Percentiles rank a stretch among this genome's conserved stretches.
Evolutionary conservation across 37 sponge, comb jelly and placozoan species (phyloP).

Genomic region (Cliona cf. orientalis): DNA sequence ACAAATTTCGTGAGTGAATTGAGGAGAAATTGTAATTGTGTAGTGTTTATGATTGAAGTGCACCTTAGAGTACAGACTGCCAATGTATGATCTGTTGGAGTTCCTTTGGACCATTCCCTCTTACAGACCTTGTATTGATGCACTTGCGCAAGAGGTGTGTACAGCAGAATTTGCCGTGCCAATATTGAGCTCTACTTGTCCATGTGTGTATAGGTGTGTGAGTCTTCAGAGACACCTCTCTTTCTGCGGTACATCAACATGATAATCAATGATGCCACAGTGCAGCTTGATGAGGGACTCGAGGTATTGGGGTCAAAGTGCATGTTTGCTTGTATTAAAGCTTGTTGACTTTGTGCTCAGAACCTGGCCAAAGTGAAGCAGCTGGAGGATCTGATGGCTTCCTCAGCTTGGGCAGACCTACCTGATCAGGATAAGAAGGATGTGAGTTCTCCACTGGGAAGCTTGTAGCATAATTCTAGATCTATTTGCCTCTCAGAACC

Average conservation of each 20-base stretch:
- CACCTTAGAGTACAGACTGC: constrained; percentile 72
- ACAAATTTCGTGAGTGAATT: constrained; percentile 78
- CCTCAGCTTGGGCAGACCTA: constrained; percentile 60
- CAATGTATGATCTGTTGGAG: constrained; percentile 85
- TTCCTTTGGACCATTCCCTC: constrained; percentile 69
- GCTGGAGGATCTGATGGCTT: constrained; percentile 48
- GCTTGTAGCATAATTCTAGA: too few species aligned
- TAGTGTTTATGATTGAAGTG: not conserved
- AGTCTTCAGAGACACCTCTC: constrained; percentile 34
- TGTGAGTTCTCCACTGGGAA: not conserved
- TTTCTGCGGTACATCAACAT: constrained; percentile 92
- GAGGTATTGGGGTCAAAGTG: constrained; percentile 24
- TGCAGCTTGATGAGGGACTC: constrained; percentile 93
- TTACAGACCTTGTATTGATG: constrained; percentile 57
- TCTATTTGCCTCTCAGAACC: too few species aligned
- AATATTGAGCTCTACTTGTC: not conserved
- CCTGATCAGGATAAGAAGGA: constrained; percentile 62
- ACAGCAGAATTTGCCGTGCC: not conserved
- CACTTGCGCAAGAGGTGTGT: constrained; percentile 68
- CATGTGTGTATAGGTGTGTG: not conserved
- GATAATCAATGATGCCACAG: constrained; percentile 95
- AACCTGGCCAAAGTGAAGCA: constrained; percentile 57
- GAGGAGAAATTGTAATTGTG: not conserved
- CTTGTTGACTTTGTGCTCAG: constrained; percentile 20
- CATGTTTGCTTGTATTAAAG: not conserved